Base-by-base conservation (phyloP, 2,797 vertebrate species). In the Eupleurogrammus muticus region DNA sequence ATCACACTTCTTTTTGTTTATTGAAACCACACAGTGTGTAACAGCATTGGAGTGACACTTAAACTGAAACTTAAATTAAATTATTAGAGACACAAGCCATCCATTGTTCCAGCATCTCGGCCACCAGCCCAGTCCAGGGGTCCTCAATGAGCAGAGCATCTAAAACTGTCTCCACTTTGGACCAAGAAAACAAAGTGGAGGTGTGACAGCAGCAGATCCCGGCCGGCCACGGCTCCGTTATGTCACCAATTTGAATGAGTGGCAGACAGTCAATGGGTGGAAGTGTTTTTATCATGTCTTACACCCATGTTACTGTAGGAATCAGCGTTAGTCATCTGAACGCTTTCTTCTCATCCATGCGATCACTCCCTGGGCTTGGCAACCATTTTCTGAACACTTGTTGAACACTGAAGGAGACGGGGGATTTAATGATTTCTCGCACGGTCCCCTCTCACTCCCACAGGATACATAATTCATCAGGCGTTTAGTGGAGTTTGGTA, bases 401-500 rank as follows among this genome's bases (percentile, higher is more conserved):
- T 84, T 82, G 80, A 79, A 79, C 50, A 62, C 49, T 68, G 40
- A 71, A 69, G 70, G 53, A 73, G 72, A 49, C 34, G 53, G 66
- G 54, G 51, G 69, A 49, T 66, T 83, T 81, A 80, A 86, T 75
- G 76, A 82, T 81, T 80, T 87, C 35, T 23, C 62, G 60, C 65
- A 47, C 58, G 42, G 23, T 42, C 59, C 19, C 36, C 42, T 49
- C 70, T 61, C 67, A 21, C 75, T 83, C 62, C 66, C 71, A 75
- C 71, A 65, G 78, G 80, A 90, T 85, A 65, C 79, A 87, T 88
- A 78, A 89, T 87, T 89, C 80, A 91, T 88, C 73, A 83, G 81
- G 76, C 38, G 21, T 83, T 79, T 79, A 78, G 79, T 75, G 51
- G 74, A 69, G 67, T 82, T 81, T 88, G 87, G 81, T 85, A 89